Conservation (phyloP, 2,888 invertebrate genomes). For the Metallyticus violacea region DNA sequence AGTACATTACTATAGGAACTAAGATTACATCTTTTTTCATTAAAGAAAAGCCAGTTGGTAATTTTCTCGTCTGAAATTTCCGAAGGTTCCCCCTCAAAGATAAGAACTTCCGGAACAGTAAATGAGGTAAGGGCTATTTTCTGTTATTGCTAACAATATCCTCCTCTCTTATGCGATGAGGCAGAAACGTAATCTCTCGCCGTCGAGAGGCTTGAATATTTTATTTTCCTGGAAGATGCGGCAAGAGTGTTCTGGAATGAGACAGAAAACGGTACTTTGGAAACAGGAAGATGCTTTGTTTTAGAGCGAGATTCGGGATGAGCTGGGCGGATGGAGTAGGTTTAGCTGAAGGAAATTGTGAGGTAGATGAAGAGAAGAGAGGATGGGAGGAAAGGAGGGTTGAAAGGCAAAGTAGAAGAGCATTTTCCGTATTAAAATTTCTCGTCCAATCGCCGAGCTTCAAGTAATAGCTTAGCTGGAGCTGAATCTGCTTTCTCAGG, state of each 20-base stretch:
- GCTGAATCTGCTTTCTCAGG: neutral
- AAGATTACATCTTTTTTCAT: too few relatives aligned
- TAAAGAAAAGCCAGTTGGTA: too few relatives aligned
- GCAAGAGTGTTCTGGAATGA: neutral
- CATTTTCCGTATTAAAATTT: slow-evolving; percentile 24
- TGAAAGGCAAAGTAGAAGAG: neutral
- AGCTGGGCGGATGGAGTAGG: neutral
- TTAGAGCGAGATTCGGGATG: neutral
- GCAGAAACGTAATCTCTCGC: neutral
- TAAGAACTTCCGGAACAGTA: neutral
- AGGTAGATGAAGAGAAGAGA: neutral
- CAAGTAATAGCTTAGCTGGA: slow-evolving; percentile 10
- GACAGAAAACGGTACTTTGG: neutral
- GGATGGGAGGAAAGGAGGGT: neutral
- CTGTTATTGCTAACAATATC: neutral
- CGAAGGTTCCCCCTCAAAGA: neutral
- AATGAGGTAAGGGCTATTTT: too few relatives aligned
- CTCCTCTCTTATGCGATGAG: neutral
- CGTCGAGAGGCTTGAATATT: neutral
- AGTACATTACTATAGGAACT: too few relatives aligned
- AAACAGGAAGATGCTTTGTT: slow-evolving; percentile 2
- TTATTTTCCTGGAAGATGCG: neutral
- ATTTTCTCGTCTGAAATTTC: neutral
- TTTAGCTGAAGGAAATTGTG: slow-evolving; percentile 1
- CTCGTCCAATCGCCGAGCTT: slow-evolving; percentile 25